Evolutionary conservation across 37 sponge, comb jelly and placozoan genomes (phyloP).

Genomic region (Oopsacas minuta): DNA sequence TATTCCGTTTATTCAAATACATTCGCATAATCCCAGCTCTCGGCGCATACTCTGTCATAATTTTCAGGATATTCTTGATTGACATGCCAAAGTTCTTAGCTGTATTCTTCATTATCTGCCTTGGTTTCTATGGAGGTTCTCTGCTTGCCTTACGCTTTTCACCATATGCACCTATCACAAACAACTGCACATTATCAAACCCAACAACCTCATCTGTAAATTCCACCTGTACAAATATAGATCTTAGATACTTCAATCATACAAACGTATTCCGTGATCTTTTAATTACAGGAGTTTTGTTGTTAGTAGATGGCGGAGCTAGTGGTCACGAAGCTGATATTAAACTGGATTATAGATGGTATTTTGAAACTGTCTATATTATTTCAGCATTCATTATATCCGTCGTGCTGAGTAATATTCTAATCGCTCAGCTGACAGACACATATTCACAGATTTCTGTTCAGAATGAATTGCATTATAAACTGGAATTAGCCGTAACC

Average conservation of each 20-base stretch:
- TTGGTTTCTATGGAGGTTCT: background rate
- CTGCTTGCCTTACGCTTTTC: background rate
- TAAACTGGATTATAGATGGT: background rate
- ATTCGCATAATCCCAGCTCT: background rate
- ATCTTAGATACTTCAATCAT: background rate
- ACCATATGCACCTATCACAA: background rate
- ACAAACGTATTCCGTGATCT: background rate
- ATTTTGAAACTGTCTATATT: background rate
- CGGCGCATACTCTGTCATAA: background rate
- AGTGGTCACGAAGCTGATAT: background rate
- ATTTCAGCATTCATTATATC: background rate
- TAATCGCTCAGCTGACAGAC: background rate
- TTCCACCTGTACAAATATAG: background rate
- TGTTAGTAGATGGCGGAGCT: constrained; percentile 1
- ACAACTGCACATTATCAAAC: too few species aligned
- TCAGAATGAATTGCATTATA: constrained; percentile 18
- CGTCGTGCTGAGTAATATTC: background rate
- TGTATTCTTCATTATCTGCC: background rate
- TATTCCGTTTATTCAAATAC: background rate
- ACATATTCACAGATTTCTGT: background rate
- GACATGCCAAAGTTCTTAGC: background rate
- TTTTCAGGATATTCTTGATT: background rate
- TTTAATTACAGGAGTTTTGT: background rate
- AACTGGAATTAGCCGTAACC: constrained; percentile 7
- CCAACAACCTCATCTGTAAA: background rate